Conservation (phyloP, 35 echinoderm and acorn worm species). For the Apostichopus parvimensis region DNA sequence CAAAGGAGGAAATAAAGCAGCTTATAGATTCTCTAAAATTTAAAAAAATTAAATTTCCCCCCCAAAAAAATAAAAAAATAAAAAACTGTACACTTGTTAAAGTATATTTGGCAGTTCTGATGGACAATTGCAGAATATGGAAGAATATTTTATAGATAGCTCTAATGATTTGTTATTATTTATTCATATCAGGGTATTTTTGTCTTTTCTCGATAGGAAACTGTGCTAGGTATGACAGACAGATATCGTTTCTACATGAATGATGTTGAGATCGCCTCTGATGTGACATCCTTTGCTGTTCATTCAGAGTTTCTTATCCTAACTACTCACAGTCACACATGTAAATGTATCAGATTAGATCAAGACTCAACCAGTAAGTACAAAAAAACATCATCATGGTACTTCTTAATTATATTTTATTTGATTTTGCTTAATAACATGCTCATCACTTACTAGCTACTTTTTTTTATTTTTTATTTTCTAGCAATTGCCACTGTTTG, state of each 20-base stretch:
- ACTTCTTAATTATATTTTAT: background rate
- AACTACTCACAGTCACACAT: conserved; percentile 91
- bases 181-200: background rate
- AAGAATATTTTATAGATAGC: too few species aligned
- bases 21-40: too few species aligned
- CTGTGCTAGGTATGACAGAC: conserved; percentile 84
- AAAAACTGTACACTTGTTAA: too few species aligned
- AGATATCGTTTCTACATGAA: conserved; percentile 93
- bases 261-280: conserved; percentile 76
- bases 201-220: conserved; percentile 55
- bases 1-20: too few species aligned
- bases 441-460: background rate
- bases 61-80: too few species aligned
- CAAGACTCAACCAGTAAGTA: conserved; percentile 63
- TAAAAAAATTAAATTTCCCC: too few species aligned
- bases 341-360: conserved; percentile 77
- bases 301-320: conserved; percentile 86
- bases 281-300: conserved; percentile 87
- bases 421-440: background rate
- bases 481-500: too few species aligned
- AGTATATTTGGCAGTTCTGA: too few species aligned
- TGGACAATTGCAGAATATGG: too few species aligned
- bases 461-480: background rate
- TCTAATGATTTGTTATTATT: too few species aligned
- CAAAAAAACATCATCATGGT: background rate